These are phyloP conservation scores for Papilio aristodemus DNA, from an alignment of 1,140 invertebrate genomes.

Conservation along the genomic window DNA sequence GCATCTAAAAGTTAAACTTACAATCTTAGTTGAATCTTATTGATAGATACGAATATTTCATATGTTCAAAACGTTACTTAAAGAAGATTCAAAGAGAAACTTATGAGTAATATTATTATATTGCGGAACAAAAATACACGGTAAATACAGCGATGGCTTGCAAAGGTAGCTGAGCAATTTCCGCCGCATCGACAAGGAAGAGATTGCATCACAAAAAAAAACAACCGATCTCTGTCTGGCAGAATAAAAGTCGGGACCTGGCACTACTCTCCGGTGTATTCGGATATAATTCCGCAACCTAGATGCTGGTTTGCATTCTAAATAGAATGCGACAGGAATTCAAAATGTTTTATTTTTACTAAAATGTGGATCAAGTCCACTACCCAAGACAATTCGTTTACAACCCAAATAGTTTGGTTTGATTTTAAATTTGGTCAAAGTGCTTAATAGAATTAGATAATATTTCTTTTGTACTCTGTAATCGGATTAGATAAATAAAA, in stretches of 20 bases:
- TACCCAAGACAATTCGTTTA: too few species aligned
- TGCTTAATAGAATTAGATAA: too few species aligned
- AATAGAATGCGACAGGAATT: background rate
- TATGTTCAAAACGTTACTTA: background rate
- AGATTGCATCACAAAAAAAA: slow-evolving; percentile 20
- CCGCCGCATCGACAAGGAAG: slow-evolving; percentile 17
- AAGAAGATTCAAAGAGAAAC: background rate
- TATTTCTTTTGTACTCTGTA: too few species aligned
- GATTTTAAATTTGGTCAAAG: too few species aligned
- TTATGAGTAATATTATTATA: background rate
- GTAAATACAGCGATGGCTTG: background rate
- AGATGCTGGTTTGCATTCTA: slow-evolving; percentile 20
- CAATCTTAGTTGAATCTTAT: too few species aligned
- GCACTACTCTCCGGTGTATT: slow-evolving; percentile 2
- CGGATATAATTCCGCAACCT: slow-evolving; percentile 11
- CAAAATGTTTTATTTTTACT: background rate
- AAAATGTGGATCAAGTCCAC: background rate
- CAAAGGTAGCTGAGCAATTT: slow-evolving; percentile 9
- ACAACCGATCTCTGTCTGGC: slow-evolving; percentile 2
- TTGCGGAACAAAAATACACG: background rate
- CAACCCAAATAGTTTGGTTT: too few species aligned
- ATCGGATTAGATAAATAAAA: too few species aligned
- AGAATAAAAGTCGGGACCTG: slow-evolving; percentile 14
- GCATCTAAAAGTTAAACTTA: too few species aligned
- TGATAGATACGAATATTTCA: too few species aligned